Percentiles rank a stretch among this genome's conserved stretches.
phyloP scores from a whole-genome alignment of 2,797 vertebrate genomes.

The Holocentrus rufus region DNA sequence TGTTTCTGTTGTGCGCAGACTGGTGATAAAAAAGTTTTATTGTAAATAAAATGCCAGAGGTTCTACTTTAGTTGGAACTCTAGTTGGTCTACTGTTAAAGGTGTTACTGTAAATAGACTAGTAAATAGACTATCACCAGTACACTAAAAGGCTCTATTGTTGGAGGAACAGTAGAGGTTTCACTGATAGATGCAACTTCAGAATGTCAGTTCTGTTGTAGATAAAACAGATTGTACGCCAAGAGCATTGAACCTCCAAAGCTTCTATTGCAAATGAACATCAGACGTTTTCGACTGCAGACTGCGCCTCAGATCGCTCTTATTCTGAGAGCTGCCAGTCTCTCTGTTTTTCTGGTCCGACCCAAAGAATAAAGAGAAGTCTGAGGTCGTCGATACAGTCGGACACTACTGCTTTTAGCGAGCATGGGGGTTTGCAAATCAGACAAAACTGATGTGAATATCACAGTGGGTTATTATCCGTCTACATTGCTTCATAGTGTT shows the following conservation, averaged over 20 bases:
- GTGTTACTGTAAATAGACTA: constrained; percentile 70
- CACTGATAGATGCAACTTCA: constrained; percentile 56
- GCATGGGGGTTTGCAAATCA: not conserved
- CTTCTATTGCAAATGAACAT: constrained; percentile 46
- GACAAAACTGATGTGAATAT: not conserved
- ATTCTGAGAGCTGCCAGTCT: constrained; percentile 35
- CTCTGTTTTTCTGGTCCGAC: constrained; percentile 45
- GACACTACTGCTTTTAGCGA: not conserved
- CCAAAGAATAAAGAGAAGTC: constrained; percentile 38
- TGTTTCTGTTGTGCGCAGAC: constrained; percentile 64
- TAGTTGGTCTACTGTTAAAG: constrained; percentile 46
- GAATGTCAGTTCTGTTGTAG: constrained; percentile 65
- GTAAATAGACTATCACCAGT: constrained; percentile 65
- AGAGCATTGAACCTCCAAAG: constrained; percentile 44
- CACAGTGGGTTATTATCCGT: not conserved
- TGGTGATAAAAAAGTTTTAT: constrained; percentile 54
- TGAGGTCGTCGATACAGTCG: constrained; percentile 17
- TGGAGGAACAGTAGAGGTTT: constrained; percentile 51
- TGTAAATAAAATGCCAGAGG: constrained; percentile 73
- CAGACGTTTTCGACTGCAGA: constrained; percentile 36
- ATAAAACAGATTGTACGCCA: constrained; percentile 65
- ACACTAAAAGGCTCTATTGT: constrained; percentile 64
- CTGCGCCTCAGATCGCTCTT: constrained; percentile 29
- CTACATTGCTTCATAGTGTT: not conserved
- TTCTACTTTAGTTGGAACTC: constrained; percentile 52